Evolutionary conservation across 1,140 invertebrate species (phyloP).

Genomic region (Dreissena polymorpha): DNA sequence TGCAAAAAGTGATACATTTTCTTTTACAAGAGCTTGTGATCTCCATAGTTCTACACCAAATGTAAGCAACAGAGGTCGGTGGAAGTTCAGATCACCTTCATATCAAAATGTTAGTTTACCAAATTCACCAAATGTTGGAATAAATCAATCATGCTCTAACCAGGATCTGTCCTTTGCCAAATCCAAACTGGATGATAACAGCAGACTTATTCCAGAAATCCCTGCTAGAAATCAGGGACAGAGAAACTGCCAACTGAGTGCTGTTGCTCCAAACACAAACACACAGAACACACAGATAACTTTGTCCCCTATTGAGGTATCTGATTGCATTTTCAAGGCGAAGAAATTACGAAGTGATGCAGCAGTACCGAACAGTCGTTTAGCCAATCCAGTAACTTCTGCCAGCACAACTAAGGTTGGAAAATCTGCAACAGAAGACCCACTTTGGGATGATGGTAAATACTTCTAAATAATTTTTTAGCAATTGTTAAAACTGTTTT

Average conservation of each 20-base stretch:
- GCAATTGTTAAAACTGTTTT: too few species aligned
- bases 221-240: too few species aligned
- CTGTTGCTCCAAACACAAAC: neutral
- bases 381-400: neutral
- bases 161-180: too few species aligned
- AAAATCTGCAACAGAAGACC: slow-evolving; percentile 5
- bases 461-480: neutral
- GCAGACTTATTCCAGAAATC: too few species aligned
- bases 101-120: slow-evolving; percentile 6
- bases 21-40: too few species aligned
- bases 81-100: slow-evolving; percentile 43
- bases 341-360: neutral
- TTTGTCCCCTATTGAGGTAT: neutral
- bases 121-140: slow-evolving; percentile 6
- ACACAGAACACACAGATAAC: neutral
- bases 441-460: slow-evolving; percentile 51
- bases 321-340: neutral
- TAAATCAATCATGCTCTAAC: too few species aligned
- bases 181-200: too few species aligned
- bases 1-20: too few species aligned
- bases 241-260: neutral
- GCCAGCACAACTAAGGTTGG: neutral
- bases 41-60: too few species aligned
- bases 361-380: neutral
- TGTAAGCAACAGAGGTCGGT: neutral